These are phyloP conservation scores for Fragum sueziense DNA, from an alignment of 2,888 invertebrate species.

Conservation along the genomic window DNA sequence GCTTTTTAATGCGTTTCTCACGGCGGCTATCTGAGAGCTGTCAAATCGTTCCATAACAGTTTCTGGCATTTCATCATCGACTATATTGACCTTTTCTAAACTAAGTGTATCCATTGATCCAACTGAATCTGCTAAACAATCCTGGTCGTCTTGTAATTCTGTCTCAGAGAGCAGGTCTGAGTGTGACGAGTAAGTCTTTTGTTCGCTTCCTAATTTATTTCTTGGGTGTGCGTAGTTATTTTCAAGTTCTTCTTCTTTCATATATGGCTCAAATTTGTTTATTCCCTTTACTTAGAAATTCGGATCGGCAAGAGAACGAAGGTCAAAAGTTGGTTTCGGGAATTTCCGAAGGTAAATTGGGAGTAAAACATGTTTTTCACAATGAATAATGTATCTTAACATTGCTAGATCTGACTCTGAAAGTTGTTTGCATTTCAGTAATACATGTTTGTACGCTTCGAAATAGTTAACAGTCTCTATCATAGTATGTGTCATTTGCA, in stretches of 20 bases:
- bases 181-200: too few species aligned
- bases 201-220: too few species aligned
- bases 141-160: too few species aligned
- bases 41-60: slow-evolving; percentile 66
- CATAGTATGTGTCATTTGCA: slow-evolving; percentile 84
- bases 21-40: slow-evolving; percentile 74
- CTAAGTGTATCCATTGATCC: too few species aligned
- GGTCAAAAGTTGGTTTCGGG: neutral
- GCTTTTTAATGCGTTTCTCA: slow-evolving; percentile 73
- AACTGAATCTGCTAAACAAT: too few species aligned
- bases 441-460: slow-evolving; percentile 90
- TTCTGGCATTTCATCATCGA: neutral
- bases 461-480: slow-evolving; percentile 91
- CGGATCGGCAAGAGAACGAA: neutral
- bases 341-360: slow-evolving; percentile 52
- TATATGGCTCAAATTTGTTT: neutral
- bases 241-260: neutral
- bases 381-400: slow-evolving; percentile 59
- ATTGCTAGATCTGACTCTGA: slow-evolving; percentile 68
- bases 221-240: neutral
- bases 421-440: slow-evolving; percentile 87
- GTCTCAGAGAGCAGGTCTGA: too few species aligned
- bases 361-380: slow-evolving; percentile 51
- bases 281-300: neutral
- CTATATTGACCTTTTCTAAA: neutral